These are phyloP conservation scores for Aphelenchoides fujianensis DNA, from an alignment of 1,140 invertebrate genomes.

Conservation along the genomic window DNA sequence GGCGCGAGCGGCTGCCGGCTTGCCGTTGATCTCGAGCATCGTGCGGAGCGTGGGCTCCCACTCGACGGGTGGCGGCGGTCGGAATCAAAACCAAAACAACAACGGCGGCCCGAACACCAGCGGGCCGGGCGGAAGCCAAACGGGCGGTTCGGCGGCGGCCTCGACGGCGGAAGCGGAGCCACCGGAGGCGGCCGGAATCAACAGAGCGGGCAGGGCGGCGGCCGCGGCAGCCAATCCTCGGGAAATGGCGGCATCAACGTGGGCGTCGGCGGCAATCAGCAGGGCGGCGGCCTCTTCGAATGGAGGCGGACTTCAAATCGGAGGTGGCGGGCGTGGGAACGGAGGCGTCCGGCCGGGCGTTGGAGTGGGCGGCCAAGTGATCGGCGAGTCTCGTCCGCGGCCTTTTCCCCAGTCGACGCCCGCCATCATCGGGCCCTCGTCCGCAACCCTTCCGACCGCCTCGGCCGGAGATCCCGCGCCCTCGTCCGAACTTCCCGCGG, in stretches of 20 bases:
- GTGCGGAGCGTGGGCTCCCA: background rate
- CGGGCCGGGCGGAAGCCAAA: background rate
- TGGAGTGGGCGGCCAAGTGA: background rate
- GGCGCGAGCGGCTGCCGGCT: background rate
- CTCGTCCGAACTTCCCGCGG: too few relatives aligned
- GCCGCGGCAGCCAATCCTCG: too few relatives aligned
- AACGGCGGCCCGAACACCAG: background rate
- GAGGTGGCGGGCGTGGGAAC: constrained; percentile 6
- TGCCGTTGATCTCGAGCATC: constrained; percentile 19
- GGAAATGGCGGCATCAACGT: too few relatives aligned
- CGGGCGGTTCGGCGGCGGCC: background rate
- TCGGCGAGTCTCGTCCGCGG: background rate
- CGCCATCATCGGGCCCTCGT: too few relatives aligned
- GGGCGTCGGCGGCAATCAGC: too few relatives aligned
- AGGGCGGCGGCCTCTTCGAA: too few relatives aligned
- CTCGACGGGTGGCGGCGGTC: background rate
- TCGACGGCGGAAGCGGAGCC: background rate
- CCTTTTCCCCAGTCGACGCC: background rate
- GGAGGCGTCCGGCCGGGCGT: background rate
- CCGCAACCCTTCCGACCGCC: too few relatives aligned
- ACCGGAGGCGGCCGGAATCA: background rate
- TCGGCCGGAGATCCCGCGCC: too few relatives aligned
- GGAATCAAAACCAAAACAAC: constrained; percentile 8
- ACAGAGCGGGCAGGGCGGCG: too few relatives aligned
- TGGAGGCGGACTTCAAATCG: too few relatives aligned